A percentile compares a stretch with the other conserved stretches of the same genome.
phyloP scores from a whole-genome alignment of 2,888 invertebrate genomes.

The Acanthosepion pharaonis region DNA sequence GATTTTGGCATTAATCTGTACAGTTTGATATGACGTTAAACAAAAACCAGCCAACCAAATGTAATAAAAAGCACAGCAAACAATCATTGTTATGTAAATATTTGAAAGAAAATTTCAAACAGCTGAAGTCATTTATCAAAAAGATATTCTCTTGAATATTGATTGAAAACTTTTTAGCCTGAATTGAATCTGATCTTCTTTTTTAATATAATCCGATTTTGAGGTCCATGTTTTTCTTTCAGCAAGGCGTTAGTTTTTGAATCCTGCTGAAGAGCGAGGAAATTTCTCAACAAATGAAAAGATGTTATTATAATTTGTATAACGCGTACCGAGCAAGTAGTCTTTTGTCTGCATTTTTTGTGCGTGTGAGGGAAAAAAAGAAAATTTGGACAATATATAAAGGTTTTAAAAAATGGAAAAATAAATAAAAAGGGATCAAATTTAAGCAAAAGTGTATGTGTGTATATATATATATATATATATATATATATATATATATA shows the following conservation, averaged over 20 bases:
- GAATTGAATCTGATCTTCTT: neutral
- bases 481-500: neutral
- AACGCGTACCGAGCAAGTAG: neutral
- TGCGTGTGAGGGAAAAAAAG: neutral
- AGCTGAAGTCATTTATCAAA: neutral
- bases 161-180: neutral
- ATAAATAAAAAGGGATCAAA: neutral
- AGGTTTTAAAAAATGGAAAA: neutral
- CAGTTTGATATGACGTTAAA: too few relatives aligned
- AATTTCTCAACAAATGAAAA: neutral
- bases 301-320: neutral
- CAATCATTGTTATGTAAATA: too few relatives aligned
- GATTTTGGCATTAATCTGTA: too few relatives aligned
- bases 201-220: neutral
- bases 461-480: neutral
- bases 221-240: neutral
- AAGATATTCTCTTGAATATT: neutral
- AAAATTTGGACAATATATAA: neutral
- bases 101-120: too few relatives aligned
- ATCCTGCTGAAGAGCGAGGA: neutral
- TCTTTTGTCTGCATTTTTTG: neutral
- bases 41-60: too few relatives aligned
- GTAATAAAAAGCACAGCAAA: too few relatives aligned
- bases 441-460: too few relatives aligned
- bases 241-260: neutral